Percentiles rank a stretch among this genome's conserved stretches.
phyloP scores from a whole-genome alignment of 2,113 vertebrate species.

The Seriola aureovittata region DNA sequence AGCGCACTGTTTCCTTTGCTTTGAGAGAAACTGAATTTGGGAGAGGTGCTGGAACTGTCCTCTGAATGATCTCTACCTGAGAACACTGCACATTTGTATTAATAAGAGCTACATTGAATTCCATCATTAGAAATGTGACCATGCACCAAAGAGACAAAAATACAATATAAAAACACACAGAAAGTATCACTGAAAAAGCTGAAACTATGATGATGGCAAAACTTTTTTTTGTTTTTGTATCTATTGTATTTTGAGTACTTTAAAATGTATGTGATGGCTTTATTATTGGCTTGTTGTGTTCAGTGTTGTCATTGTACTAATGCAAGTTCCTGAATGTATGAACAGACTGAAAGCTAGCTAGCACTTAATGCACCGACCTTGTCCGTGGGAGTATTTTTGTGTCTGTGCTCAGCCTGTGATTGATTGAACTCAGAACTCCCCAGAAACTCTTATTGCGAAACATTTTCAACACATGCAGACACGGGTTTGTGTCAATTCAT shows the following conservation, averaged over 20 bases:
- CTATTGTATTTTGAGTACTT: background rate
- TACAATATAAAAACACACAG: background rate
- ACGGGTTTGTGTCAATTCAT: no score
- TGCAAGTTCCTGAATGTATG: background rate
- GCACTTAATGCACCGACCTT: no score
- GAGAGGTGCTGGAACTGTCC: conserved; percentile 5
- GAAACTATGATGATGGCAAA: background rate
- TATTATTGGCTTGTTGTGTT: background rate
- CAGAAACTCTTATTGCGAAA: no score
- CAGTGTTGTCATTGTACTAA: background rate
- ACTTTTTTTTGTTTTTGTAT: background rate
- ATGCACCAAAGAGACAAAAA: background rate
- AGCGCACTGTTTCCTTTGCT: background rate
- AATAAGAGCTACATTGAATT: conserved; percentile 24
- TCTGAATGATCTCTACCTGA: conserved; percentile 26
- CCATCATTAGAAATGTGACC: conserved; percentile 9
- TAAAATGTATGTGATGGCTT: background rate
- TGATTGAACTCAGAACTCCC: no score
- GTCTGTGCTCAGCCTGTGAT: no score
- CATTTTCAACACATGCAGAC: no score
- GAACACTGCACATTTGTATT: background rate
- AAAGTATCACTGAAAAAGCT: background rate
- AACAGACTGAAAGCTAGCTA: no score
- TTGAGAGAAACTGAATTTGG: conserved; percentile 1
- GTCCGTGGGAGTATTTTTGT: no score